A percentile compares a stretch with the other conserved stretches of the same genome.
These are phyloP conservation scores for Sorex maritimensis DNA, from an alignment of 2,797 vertebrate species.

Conservation along the genomic window DNA sequence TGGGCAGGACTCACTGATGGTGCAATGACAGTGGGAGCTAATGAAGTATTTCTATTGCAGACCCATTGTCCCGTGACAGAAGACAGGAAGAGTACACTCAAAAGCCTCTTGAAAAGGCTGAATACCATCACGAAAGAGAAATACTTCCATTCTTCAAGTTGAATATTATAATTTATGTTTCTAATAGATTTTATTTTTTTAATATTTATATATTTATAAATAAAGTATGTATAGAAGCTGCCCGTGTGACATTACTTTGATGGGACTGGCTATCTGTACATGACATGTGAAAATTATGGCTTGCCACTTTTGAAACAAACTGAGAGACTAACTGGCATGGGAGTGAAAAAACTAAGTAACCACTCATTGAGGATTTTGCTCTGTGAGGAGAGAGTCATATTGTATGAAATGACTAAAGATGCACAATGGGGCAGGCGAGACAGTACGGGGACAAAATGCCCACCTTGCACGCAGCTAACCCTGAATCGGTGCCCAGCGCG, in stretches of 20 bases:
- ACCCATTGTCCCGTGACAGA: constrained; percentile 1
- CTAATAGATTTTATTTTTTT: constrained; percentile 79
- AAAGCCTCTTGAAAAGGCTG: constrained; percentile 76
- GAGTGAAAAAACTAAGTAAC: background rate
- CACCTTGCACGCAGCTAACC: background rate
- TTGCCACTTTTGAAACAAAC: background rate
- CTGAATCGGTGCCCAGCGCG: too few species aligned
- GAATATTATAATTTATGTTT: constrained; percentile 80
- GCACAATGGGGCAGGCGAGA: too few species aligned
- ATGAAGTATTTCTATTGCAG: constrained; percentile 73
- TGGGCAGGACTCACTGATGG: background rate
- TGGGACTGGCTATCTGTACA: background rate
- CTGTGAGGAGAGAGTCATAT: background rate
- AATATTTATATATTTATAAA: constrained; percentile 91
- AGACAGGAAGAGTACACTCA: constrained; percentile 70
- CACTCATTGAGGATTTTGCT: background rate
- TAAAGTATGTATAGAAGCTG: constrained; percentile 86
- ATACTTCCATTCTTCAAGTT: background rate
- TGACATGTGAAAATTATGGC: background rate
- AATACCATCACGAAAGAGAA: constrained; percentile 43
- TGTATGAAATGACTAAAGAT: background rate
- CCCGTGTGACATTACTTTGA: background rate
- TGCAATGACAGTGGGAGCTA: background rate
- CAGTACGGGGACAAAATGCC: background rate
- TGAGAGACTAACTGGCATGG: background rate